These are phyloP conservation scores for Drosophila ananassae DNA, from an alignment of 1,140 invertebrate genomes.

Conservation along the genomic window DNA sequence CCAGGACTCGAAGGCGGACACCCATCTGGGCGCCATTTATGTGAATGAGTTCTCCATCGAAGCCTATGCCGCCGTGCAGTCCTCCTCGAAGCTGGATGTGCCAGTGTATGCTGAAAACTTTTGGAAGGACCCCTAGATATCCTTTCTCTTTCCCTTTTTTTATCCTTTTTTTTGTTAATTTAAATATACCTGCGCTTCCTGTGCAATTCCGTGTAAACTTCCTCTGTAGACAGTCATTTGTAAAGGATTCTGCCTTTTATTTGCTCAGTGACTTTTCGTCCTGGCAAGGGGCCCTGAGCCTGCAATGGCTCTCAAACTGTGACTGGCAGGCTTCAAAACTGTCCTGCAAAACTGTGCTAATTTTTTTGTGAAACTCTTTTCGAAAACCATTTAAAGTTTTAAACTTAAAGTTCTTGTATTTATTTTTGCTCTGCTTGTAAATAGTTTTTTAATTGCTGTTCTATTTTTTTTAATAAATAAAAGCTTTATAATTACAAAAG, in stretches of 20 bases:
- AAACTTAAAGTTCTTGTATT: neutral
- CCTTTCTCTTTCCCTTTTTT: neutral
- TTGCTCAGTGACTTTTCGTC: constrained; percentile 1
- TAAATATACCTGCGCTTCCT: neutral
- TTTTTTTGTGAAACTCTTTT: neutral
- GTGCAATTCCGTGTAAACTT: neutral
- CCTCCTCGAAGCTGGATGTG: constrained; percentile 18
- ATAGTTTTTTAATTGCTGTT: neutral
- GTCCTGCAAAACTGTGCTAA: neutral
- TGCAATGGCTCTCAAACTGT: neutral
- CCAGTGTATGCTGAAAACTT: constrained; percentile 15
- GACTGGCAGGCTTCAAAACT: neutral
- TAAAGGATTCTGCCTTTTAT: neutral
- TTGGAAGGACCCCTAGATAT: constrained; percentile 7
- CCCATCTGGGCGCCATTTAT: constrained; percentile 66
- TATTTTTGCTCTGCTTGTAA: neutral
- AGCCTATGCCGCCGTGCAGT: constrained; percentile 7
- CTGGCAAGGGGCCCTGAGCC: constrained; percentile 9
- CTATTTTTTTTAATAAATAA: neutral
- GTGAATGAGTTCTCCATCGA: constrained; percentile 42
- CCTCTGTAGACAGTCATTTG: neutral
- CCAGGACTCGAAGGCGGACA: neutral
- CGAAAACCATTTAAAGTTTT: neutral
- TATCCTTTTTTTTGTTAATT: neutral
- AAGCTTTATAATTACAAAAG: neutral